Evolutionary conservation across 2,113 vertebrate genomes (phyloP).

Genomic region (Callospermophilus lateralis): DNA sequence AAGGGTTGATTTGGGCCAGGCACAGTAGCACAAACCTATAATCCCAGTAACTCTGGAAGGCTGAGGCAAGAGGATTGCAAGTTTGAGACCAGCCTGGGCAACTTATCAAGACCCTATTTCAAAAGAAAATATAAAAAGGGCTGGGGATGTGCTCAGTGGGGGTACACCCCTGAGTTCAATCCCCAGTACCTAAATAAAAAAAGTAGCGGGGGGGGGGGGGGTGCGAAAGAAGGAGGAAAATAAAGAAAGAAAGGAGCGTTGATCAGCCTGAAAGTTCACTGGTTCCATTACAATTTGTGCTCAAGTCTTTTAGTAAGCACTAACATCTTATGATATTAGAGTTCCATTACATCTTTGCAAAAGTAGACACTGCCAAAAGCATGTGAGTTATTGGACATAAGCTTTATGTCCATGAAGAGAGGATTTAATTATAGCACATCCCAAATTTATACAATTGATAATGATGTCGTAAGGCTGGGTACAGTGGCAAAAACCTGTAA

Average conservation of each 20-base stretch:
- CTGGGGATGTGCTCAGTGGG: not conserved
- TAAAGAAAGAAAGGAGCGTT: not conserved
- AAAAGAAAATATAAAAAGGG: not conserved
- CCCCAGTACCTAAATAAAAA: too few relatives aligned
- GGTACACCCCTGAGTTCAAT: too few relatives aligned
- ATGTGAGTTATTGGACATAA: not conserved
- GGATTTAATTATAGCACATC: not conserved
- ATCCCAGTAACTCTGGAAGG: not conserved
- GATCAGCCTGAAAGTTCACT: not conserved
- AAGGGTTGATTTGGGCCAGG: not conserved
- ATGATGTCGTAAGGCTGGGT: not conserved
- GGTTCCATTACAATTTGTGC: conserved; percentile 35
- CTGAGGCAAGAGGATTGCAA: not conserved
- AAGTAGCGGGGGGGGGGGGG: too few relatives aligned
- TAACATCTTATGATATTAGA: conserved; percentile 2
- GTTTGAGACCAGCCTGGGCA: not conserved
- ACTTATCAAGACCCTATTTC: not conserved
- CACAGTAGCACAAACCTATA: not conserved
- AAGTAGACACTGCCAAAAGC: not conserved
- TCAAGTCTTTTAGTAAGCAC: conserved; percentile 37
- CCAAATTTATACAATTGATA: not conserved
- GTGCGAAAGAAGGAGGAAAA: too few relatives aligned
- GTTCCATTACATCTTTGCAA: not conserved
- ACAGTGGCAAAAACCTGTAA: too few relatives aligned
- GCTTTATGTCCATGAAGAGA: conserved; percentile 15